phyloP scores from a whole-genome alignment of 1,140 invertebrate genomes.

The Drosophila tropicalis region DNA sequence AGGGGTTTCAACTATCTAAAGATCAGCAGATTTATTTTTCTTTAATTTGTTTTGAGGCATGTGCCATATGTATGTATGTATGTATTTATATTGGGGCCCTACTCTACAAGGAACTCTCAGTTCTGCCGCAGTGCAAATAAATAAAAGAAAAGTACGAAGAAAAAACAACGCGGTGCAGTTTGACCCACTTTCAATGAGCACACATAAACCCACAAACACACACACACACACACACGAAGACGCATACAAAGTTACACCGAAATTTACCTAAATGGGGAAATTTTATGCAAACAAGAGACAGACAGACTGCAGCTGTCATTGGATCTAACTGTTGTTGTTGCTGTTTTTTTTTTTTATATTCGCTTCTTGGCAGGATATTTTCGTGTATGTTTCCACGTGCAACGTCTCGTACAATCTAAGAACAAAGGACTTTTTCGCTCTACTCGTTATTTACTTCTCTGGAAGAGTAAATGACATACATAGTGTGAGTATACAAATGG shows the following conservation, averaged over 20 bases:
- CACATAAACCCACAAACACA: slow-evolving; percentile 18
- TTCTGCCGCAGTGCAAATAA: slow-evolving; percentile 55
- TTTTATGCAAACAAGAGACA: slow-evolving; percentile 49
- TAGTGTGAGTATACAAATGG: slow-evolving; percentile 3
- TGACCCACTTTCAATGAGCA: slow-evolving; percentile 67
- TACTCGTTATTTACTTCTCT: slow-evolving; percentile 26
- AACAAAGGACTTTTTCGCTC: slow-evolving; percentile 31
- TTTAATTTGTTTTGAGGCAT: background rate
- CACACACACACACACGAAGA: slow-evolving; percentile 15
- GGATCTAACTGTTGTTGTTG: slow-evolving; percentile 19
- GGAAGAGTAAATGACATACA: slow-evolving; percentile 71
- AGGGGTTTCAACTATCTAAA: no score
- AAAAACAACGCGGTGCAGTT: slow-evolving; percentile 66
- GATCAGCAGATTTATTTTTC: no score
- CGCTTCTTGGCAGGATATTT: slow-evolving; percentile 33
- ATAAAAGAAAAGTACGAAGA: slow-evolving; percentile 39
- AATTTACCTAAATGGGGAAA: slow-evolving; percentile 49
- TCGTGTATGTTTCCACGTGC: slow-evolving; percentile 23
- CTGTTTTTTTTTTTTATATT: slow-evolving; percentile 9
- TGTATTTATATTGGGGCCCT: background rate
- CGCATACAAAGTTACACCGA: slow-evolving; percentile 2
- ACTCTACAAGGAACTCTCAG: slow-evolving; percentile 31
- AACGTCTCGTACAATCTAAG: slow-evolving; percentile 29
- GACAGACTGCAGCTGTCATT: slow-evolving; percentile 62
- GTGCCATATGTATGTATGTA: background rate